Percentiles rank a stretch among this genome's conserved stretches.
phyloP scores from a whole-genome alignment of 2,888 invertebrate genomes.

The Chironomus riparius region DNA sequence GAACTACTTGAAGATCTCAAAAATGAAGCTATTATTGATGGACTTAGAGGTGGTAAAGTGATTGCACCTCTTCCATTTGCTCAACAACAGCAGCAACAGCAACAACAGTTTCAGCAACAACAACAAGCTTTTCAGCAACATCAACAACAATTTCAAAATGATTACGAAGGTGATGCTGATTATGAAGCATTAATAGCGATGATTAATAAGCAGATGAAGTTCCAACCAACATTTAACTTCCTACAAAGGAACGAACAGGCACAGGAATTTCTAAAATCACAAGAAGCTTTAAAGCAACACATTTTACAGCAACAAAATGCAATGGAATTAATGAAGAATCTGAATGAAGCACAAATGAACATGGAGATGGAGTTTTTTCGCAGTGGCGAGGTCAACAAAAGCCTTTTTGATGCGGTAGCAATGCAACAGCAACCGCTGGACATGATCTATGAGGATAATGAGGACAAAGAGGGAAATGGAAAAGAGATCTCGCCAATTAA shows the following conservation, averaged over 20 bases:
- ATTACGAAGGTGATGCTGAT: conserved; percentile 17
- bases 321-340: conserved; percentile 41
- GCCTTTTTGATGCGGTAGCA: conserved; percentile 31
- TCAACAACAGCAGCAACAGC: too few species aligned
- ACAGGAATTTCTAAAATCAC: neutral
- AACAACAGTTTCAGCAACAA: neutral
- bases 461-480: conserved; percentile 45
- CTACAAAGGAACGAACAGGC: neutral
- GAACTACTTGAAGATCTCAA: conserved; percentile 34
- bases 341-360: conserved; percentile 31
- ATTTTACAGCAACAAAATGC: conserved; percentile 36
- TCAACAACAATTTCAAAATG: neutral
- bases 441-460: conserved; percentile 81
- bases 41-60: neutral
- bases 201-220: conserved; percentile 20
- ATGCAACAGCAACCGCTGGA: conserved; percentile 45
- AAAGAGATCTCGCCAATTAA: conserved; percentile 14
- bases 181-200: conserved; percentile 36
- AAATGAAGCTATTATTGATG: conserved; percentile 32
- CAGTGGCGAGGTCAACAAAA: conserved; percentile 32
- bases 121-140: neutral
- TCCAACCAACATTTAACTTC: conserved; percentile 30
- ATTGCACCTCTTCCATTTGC: too few species aligned
- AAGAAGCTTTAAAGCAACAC: neutral
- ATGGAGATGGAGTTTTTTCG: conserved; percentile 34